Conservation (phyloP, 30 jellyfish, hydroid and myxozoan genomes). For the Pseudorhiza aurosa region DNA sequence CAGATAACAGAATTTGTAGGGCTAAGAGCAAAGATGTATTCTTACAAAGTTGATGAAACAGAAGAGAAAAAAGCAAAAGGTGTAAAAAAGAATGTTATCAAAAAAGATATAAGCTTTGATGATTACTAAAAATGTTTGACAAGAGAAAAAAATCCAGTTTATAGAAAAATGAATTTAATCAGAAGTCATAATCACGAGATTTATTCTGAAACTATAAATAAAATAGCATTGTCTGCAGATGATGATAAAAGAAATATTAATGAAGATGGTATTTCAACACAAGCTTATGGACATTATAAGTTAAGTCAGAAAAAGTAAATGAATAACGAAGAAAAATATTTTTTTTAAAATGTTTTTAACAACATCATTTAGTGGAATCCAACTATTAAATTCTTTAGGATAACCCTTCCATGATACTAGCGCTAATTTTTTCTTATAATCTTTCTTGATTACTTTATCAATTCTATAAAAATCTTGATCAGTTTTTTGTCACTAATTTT, state of each 20-base stretch:
- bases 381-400: constrained; percentile 21
- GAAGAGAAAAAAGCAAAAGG: constrained; percentile 57
- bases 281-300: constrained; percentile 9
- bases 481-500: background rate
- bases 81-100: constrained; percentile 33
- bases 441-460: constrained; percentile 1
- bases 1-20: constrained; percentile 63
- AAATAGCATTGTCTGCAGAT: constrained; percentile 14
- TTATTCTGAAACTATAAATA: constrained; percentile 4
- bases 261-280: constrained; percentile 19
- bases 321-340: background rate
- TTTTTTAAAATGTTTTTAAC: background rate
- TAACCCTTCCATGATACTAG: constrained; percentile 10
- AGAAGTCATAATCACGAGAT: constrained; percentile 37
- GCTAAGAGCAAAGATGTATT: constrained; percentile 54
- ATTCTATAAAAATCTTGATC: background rate
- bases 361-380: background rate
- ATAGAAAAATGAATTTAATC: constrained; percentile 28
- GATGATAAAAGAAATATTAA: constrained; percentile 59
- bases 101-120: constrained; percentile 5
- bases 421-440: background rate
- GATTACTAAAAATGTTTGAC: constrained; percentile 13
- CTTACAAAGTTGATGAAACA: too few relatives aligned
- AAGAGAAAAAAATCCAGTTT: background rate
- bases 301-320: too few relatives aligned